These are phyloP conservation scores for Ichneumon xanthorius DNA, from an alignment of 2,888 invertebrate genomes.

Conservation along the genomic window DNA sequence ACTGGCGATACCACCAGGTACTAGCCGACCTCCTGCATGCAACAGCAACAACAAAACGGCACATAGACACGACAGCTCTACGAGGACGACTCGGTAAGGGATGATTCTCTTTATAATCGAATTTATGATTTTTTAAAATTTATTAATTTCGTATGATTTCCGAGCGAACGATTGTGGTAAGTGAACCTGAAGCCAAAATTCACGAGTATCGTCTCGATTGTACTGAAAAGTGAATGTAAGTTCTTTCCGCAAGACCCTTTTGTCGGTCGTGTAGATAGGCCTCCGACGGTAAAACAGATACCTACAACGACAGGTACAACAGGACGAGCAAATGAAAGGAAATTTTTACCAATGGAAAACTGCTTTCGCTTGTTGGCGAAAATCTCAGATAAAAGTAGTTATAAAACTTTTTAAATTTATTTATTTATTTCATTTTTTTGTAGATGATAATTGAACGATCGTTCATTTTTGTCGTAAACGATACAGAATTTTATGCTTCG, in stretches of 20 bases:
- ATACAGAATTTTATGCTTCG: background rate
- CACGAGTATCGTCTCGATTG: background rate
- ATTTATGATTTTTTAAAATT: background rate
- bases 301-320: background rate
- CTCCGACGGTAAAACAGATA: background rate
- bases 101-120: slow-evolving; percentile 13
- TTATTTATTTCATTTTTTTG: background rate
- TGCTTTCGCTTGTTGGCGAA: background rate
- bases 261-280: background rate
- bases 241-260: background rate
- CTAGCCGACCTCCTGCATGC: slow-evolving; percentile 85
- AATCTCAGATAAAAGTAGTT: background rate
- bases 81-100: slow-evolving; percentile 50
- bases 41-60: slow-evolving; percentile 85
- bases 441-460: background rate
- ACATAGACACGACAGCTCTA: slow-evolving; percentile 78
- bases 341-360: background rate
- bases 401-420: background rate
- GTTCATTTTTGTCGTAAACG: background rate
- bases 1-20: slow-evolving; percentile 83
- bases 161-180: background rate
- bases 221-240: slow-evolving; percentile 5
- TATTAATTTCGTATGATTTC: background rate
- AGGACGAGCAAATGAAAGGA: background rate
- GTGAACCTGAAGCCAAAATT: background rate